Evolutionary conservation across 2,888 invertebrate genomes (phyloP).

Genomic region (Peribatodes rhomboidaria): DNA sequence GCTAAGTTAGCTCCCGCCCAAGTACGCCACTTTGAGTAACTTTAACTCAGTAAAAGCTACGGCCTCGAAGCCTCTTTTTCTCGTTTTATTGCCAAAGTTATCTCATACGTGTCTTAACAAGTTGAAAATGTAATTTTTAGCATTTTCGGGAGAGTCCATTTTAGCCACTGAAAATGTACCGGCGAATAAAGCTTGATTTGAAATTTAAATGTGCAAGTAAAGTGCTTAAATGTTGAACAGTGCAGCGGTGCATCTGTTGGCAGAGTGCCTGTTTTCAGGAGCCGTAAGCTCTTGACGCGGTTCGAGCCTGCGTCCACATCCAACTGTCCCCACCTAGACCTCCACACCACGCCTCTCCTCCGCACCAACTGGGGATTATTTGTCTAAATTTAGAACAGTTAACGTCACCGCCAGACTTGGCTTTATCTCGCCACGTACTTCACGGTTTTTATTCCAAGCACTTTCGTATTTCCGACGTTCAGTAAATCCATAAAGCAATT

Average conservation of each 20-base stretch:
- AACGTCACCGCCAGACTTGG: slow-evolving; percentile 55
- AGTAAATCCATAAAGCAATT: not conserved
- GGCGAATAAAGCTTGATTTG: slow-evolving; percentile 46
- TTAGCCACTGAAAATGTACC: slow-evolving; percentile 40
- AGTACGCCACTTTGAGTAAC: slow-evolving; percentile 77
- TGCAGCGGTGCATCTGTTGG: slow-evolving; percentile 67
- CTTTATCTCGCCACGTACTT: slow-evolving; percentile 46
- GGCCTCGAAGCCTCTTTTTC: slow-evolving; percentile 73
- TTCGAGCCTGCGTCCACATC: slow-evolving; percentile 50
- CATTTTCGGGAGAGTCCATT: slow-evolving; percentile 43
- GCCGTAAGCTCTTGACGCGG: slow-evolving; percentile 56
- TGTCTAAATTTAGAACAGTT: slow-evolving; percentile 66
- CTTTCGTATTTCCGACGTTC: slow-evolving; percentile 29
- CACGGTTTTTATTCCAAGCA: slow-evolving; percentile 43
- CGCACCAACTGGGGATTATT: slow-evolving; percentile 60
- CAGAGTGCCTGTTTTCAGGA: slow-evolving; percentile 69
- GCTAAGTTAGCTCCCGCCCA: slow-evolving; percentile 69
- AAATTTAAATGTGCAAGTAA: slow-evolving; percentile 54
- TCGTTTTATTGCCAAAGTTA: slow-evolving; percentile 82
- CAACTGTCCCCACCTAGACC: slow-evolving; percentile 52
- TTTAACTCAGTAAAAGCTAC: slow-evolving; percentile 78
- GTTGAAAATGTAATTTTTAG: slow-evolving; percentile 66
- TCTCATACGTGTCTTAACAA: slow-evolving; percentile 77
- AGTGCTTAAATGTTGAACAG: slow-evolving; percentile 58
- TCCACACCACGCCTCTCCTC: slow-evolving; percentile 56